These are phyloP conservation scores for Dascyllus trimaculatus DNA, from an alignment of 2,113 vertebrate species.

Conservation along the genomic window DNA sequence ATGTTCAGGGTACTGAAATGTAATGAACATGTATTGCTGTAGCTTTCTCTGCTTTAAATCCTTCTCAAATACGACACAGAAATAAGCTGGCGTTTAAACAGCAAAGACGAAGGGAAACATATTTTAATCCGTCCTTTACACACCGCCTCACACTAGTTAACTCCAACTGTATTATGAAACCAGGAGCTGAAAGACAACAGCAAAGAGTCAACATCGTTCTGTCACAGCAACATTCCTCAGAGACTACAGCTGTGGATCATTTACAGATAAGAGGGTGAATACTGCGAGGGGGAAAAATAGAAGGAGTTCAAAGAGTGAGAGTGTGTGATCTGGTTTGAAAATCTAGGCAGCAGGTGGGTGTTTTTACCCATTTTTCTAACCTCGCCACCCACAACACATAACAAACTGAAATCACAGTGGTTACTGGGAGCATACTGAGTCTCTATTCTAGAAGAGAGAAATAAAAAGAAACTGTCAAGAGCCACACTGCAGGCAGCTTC, in stretches of 20 bases:
- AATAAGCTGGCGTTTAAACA: neutral
- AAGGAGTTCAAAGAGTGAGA: neutral
- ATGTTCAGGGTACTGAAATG: too few species aligned
- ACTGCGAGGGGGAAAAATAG: neutral
- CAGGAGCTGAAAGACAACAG: conserved; percentile 6
- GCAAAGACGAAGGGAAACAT: conserved; percentile 6
- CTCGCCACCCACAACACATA: neutral
- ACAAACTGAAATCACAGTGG: conserved; percentile 37
- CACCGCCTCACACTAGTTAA: neutral
- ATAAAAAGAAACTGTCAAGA: conserved; percentile 52
- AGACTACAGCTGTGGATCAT: conserved; percentile 12
- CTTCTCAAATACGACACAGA: too few species aligned
- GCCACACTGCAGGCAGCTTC: conserved; percentile 63
- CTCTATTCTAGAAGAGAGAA: conserved; percentile 18
- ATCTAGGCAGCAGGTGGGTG: conserved; percentile 57
- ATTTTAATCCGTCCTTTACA: neutral
- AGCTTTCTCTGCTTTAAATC: too few species aligned
- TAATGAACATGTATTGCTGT: too few species aligned
- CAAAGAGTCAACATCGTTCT: neutral
- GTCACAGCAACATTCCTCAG: conserved; percentile 14
- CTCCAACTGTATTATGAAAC: neutral
- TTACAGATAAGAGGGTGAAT: neutral
- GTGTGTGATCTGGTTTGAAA: conserved; percentile 53
- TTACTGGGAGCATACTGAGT: conserved; percentile 27
- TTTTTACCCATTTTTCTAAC: conserved; percentile 26